Percentiles rank a stretch among this genome's conserved stretches.
phyloP scores from a whole-genome alignment of 2,113 vertebrate species.

The Coptodon bakossiorum region DNA sequence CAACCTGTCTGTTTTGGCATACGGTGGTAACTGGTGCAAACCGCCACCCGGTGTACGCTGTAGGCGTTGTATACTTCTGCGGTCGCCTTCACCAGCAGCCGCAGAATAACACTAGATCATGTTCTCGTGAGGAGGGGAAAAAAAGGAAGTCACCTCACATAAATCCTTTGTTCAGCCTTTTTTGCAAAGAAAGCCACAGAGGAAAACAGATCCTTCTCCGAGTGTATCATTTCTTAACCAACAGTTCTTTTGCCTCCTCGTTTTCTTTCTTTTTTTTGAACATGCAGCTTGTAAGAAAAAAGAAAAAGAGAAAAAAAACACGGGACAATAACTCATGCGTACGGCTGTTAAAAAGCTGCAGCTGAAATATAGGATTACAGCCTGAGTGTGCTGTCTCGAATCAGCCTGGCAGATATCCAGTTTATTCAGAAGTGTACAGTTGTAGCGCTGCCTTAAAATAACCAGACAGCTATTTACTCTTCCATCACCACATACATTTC shows the following conservation, averaged over 20 bases:
- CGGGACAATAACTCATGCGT: constrained; percentile 38
- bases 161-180: constrained; percentile 67
- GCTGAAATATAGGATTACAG: constrained; percentile 27
- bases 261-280: background rate
- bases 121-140: constrained; percentile 44
- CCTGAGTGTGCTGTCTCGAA: constrained; percentile 5
- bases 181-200: constrained; percentile 48
- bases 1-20: background rate
- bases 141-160: constrained; percentile 65
- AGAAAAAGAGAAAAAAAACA: background rate
- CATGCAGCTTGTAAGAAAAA: constrained; percentile 24
- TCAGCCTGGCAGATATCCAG: constrained; percentile 48
- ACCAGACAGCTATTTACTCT: constrained; percentile 50
- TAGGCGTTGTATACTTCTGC: background rate
- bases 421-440: background rate
- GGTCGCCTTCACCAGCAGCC: constrained; percentile 10
- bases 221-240: constrained; percentile 62
- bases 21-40: background rate
- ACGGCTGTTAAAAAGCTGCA: constrained; percentile 33
- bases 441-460: constrained; percentile 43
- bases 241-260: constrained; percentile 16
- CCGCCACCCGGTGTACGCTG: background rate
- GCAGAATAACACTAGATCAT: constrained; percentile 63
- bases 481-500: constrained; percentile 32
- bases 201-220: constrained; percentile 58